phyloP scores from a whole-genome alignment of 2,113 vertebrate genomes.

The Mesitornis unicolor region DNA sequence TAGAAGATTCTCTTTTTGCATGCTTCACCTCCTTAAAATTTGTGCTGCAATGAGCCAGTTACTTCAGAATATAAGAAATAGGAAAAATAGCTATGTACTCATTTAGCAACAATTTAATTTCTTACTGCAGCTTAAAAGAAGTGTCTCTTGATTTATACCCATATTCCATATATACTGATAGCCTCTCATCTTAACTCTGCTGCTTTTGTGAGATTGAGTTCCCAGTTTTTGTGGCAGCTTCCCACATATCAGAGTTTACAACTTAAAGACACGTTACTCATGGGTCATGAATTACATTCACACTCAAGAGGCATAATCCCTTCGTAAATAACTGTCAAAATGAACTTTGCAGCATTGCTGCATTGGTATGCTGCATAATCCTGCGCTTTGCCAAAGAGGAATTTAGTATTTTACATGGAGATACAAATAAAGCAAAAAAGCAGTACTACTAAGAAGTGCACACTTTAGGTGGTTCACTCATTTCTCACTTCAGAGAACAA shows the following conservation, averaged over 20 bases:
- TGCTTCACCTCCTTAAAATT: neutral
- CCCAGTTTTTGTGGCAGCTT: neutral
- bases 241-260: neutral
- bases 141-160: neutral
- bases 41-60: neutral
- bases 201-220: neutral
- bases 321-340: neutral
- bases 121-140: neutral
- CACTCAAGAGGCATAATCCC: neutral
- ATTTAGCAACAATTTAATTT: neutral
- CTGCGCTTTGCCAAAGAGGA: neutral
- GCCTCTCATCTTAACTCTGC: neutral
- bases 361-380: neutral
- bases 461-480: neutral
- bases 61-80: neutral
- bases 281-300: neutral
- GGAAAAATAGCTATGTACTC: neutral
- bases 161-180: neutral
- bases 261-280: neutral
- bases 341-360: neutral
- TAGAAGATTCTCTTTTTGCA: neutral
- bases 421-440: neutral
- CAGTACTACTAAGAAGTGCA: neutral
- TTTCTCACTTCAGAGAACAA: neutral
- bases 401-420: neutral